A percentile compares a stretch with the other conserved stretches of the same genome.
Evolutionary conservation across 1,140 invertebrate genomes (phyloP).

Genomic region (Archivesica marissinica): DNA sequence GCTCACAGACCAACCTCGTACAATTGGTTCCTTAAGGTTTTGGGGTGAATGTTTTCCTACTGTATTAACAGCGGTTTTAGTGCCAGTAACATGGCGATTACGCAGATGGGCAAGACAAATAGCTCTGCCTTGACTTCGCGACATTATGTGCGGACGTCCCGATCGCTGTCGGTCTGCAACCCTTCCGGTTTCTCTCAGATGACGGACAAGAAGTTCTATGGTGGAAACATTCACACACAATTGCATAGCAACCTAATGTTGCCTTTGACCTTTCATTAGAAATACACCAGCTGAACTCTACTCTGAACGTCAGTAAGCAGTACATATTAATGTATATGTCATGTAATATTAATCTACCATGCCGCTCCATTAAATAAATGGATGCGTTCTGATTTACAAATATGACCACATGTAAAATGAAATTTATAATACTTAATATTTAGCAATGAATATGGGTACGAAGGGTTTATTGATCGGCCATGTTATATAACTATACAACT

Average conservation of each 20-base stretch:
- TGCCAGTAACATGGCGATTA: slow-evolving; percentile 25
- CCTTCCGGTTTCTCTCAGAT: slow-evolving; percentile 9
- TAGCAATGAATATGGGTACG: too few species aligned
- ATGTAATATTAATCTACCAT: too few species aligned
- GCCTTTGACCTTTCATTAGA: slow-evolving; percentile 19
- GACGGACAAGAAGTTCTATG: slow-evolving; percentile 9
- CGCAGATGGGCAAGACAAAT: slow-evolving; percentile 11
- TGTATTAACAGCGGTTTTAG: neutral
- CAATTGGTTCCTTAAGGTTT: slow-evolving; percentile 30
- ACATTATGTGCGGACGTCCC: neutral
- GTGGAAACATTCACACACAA: slow-evolving; percentile 24
- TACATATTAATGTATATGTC: too few species aligned
- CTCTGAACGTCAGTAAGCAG: slow-evolving; percentile 6
- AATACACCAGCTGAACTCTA: slow-evolving; percentile 1
- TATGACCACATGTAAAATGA: too few species aligned
- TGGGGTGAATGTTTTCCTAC: slow-evolving; percentile 3
- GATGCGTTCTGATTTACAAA: too few species aligned
- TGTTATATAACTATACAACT: too few species aligned
- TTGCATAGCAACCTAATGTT: slow-evolving; percentile 19
- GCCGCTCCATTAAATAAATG: too few species aligned
- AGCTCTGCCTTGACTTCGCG: slow-evolving; percentile 11
- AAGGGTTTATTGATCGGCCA: too few species aligned
- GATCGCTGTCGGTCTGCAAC: slow-evolving; percentile 5
- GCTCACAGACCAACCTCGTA: neutral
- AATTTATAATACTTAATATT: too few species aligned